Percentiles rank a stretch among this genome's conserved stretches.
These are phyloP conservation scores for Pinna nobilis DNA, from an alignment of 1,140 invertebrate species.

Conservation along the genomic window DNA sequence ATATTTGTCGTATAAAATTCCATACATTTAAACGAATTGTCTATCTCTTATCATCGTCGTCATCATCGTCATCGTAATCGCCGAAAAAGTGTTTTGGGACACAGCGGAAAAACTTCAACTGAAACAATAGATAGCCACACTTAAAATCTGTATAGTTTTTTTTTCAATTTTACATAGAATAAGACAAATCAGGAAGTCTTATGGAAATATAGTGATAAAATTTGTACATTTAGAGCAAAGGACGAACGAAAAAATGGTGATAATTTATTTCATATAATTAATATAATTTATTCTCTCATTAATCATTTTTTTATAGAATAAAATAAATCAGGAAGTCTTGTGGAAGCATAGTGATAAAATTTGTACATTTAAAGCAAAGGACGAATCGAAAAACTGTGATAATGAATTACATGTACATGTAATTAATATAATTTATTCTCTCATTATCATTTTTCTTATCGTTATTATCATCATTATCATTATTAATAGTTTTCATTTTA, in stretches of 20 bases:
- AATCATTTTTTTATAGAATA: too few relatives aligned
- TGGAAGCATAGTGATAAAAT: background rate
- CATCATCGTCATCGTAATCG: constrained; percentile 23
- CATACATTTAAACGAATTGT: background rate
- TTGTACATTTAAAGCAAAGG: too few relatives aligned
- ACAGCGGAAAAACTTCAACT: constrained; percentile 37
- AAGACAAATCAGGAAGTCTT: background rate
- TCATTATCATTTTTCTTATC: background rate
- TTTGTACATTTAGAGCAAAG: too few relatives aligned
- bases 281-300: background rate
- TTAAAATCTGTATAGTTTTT: background rate
- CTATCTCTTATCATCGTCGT: background rate
- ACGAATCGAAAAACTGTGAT: too few relatives aligned
- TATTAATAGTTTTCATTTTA: background rate
- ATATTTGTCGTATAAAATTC: too few relatives aligned
- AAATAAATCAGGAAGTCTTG: background rate
- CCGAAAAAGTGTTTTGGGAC: constrained; percentile 26
- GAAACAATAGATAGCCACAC: background rate
- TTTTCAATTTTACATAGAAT: background rate
- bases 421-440: background rate
- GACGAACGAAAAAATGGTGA: too few relatives aligned
- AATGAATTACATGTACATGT: background rate
- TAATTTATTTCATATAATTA: background rate
- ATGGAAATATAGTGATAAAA: background rate
- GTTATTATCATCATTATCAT: too few relatives aligned